Percentiles rank a stretch among this genome's conserved stretches.
These are phyloP conservation scores for Auanema freiburgensis DNA, from an alignment of 2,888 invertebrate species.

Conservation along the genomic window DNA sequence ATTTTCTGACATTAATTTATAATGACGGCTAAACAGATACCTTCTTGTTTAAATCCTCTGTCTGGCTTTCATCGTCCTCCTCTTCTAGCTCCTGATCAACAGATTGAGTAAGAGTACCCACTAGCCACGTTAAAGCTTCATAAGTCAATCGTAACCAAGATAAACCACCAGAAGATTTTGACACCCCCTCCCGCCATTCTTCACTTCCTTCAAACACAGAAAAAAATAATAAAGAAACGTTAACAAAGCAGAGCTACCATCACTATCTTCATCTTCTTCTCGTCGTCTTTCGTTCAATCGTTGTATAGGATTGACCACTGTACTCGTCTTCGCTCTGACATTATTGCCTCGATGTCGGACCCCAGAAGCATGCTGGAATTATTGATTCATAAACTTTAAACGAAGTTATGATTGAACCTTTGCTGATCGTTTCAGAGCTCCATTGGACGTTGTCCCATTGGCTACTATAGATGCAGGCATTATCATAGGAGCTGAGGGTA, in stretches of 20 bases:
- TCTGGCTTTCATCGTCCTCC: conserved; percentile 1
- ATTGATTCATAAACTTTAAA: background rate
- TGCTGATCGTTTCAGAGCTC: conserved; percentile 2
- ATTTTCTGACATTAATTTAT: background rate
- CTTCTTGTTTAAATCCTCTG: conserved; percentile 7
- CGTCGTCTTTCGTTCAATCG: background rate
- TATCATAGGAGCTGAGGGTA: no score
- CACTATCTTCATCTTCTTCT: background rate
- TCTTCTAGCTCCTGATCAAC: conserved; percentile 3
- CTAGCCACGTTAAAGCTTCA: background rate
- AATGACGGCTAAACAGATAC: background rate
- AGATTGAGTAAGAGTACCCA: background rate
- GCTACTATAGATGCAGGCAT: background rate
- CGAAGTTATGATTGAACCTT: background rate
- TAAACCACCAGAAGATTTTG: background rate
- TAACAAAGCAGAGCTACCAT: background rate
- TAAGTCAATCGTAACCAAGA: background rate
- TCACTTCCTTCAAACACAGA: no score
- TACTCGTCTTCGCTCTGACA: background rate
- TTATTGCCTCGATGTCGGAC: background rate
- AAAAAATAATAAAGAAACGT: no score
- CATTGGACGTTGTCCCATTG: background rate
- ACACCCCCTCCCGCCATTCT: background rate
- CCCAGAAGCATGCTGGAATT: background rate
- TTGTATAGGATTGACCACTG: background rate